Percentiles rank a stretch among this genome's conserved stretches.
phyloP scores from a whole-genome alignment of 2,113 vertebrate genomes.

The Protomyctophum bolini region DNA sequence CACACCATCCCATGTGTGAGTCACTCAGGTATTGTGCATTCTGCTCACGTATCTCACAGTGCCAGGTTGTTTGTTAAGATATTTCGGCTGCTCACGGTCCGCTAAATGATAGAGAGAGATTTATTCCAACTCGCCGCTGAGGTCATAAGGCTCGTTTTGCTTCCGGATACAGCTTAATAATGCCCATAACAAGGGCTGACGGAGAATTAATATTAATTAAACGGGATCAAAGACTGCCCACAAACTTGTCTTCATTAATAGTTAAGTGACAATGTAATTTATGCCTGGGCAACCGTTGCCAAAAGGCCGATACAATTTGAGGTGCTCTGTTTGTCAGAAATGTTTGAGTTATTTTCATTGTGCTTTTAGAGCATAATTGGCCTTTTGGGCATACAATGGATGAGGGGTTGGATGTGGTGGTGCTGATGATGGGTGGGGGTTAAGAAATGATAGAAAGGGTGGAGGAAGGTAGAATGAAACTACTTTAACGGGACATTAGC shows the following conservation, averaged over 20 bases:
- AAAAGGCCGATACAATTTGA: slow-evolving; percentile 41
- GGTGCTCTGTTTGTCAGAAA: slow-evolving; percentile 39
- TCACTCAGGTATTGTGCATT: slow-evolving; percentile 28
- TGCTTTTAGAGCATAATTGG: slow-evolving; percentile 67
- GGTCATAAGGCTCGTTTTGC: slow-evolving; percentile 70
- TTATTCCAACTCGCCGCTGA: slow-evolving; percentile 58
- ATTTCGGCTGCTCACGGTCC: slow-evolving; percentile 36
- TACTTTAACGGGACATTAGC: slow-evolving; percentile 49
- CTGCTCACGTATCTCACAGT: slow-evolving; percentile 41
- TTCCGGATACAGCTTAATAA: slow-evolving; percentile 72
- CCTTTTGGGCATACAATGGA: slow-evolving; percentile 49
- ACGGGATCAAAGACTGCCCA: slow-evolving; percentile 63
- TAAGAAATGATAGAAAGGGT: slow-evolving; percentile 7
- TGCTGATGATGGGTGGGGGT: neutral
- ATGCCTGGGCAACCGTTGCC: slow-evolving; percentile 44
- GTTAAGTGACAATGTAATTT: slow-evolving; percentile 75
- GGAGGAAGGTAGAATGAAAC: slow-evolving; percentile 53
- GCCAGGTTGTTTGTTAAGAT: slow-evolving; percentile 53
- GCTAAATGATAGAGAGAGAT: slow-evolving; percentile 62
- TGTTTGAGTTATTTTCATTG: slow-evolving; percentile 58
- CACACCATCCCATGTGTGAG: neutral
- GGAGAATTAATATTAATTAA: slow-evolving; percentile 80
- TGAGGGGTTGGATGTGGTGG: slow-evolving; percentile 33
- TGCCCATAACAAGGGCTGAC: slow-evolving; percentile 71
- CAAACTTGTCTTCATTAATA: slow-evolving; percentile 80